These are phyloP conservation scores for Corydoras sp. DNA, from an alignment of 2,113 vertebrate species.

Conservation along the genomic window DNA sequence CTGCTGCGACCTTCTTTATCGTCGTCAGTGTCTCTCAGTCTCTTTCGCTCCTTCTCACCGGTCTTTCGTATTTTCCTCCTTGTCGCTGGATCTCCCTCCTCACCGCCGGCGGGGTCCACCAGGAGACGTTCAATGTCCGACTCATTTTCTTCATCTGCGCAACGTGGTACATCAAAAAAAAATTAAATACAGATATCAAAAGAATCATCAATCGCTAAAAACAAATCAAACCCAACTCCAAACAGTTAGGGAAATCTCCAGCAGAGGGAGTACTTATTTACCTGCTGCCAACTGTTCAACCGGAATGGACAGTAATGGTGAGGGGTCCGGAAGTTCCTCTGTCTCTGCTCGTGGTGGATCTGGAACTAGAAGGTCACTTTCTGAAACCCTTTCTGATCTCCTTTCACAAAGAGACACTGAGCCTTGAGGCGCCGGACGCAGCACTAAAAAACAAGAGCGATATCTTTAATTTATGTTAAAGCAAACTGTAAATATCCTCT, in stretches of 20 bases:
- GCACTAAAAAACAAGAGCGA: slow-evolving; percentile 40
- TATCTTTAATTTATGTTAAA: too few species aligned
- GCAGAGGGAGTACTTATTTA: background rate
- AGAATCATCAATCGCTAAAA: background rate
- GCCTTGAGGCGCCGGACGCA: slow-evolving; percentile 52
- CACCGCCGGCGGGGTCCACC: slow-evolving; percentile 26
- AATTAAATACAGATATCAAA: background rate
- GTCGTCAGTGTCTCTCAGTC: slow-evolving; percentile 41
- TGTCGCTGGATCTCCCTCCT: slow-evolving; percentile 43
- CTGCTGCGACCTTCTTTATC: slow-evolving; percentile 76
- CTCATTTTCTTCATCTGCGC: slow-evolving; percentile 47
- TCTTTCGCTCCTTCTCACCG: background rate
- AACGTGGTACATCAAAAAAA: background rate
- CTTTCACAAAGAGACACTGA: slow-evolving; percentile 48
- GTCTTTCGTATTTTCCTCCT: slow-evolving; percentile 58
- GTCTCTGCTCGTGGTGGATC: slow-evolving; percentile 12
- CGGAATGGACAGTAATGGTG: slow-evolving; percentile 20
- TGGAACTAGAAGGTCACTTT: slow-evolving; percentile 20
- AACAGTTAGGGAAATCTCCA: too few species aligned
- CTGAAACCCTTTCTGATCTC: slow-evolving; percentile 39
- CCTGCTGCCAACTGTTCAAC: slow-evolving; percentile 22
- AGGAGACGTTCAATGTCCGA: slow-evolving; percentile 45
- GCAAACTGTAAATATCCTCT: too few species aligned
- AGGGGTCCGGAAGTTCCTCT: slow-evolving; percentile 4
- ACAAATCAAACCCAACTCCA: too few species aligned